Conservation (phyloP, 2,888 invertebrate genomes). For the Nyleta sp. region DNA sequence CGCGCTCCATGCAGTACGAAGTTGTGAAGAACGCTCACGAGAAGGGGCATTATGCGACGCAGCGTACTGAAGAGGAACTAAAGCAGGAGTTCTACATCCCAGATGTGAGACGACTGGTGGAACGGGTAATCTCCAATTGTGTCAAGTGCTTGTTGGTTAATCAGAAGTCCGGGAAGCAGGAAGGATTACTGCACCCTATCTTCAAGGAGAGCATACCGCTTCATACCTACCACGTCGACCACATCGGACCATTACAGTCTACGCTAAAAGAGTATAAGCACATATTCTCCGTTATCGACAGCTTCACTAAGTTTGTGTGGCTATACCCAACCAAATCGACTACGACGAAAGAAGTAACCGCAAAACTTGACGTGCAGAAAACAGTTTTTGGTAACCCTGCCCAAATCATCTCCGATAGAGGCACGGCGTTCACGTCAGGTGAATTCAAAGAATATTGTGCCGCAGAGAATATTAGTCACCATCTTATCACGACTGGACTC, state of each 20-base stretch:
- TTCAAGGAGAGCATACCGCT: constrained; percentile 1
- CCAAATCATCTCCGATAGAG: no score
- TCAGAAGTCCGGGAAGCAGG: background rate
- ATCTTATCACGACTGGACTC: no score
- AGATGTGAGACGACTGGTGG: background rate
- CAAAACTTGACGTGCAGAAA: no score
- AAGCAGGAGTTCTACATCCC: background rate
- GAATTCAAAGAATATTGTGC: no score
- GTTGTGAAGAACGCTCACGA: background rate
- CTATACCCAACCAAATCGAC: background rate
- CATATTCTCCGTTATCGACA: constrained; percentile 2
- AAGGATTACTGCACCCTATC: constrained; percentile 16
- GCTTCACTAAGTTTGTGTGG: background rate
- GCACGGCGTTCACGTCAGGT: no score
- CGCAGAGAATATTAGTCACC: no score
- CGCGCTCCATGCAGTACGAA: background rate
- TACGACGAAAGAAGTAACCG: background rate
- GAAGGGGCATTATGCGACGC: background rate
- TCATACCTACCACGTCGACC: constrained; percentile 24
- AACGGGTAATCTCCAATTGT: background rate
- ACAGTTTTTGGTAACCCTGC: no score
- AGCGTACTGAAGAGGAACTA: background rate
- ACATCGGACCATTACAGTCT: constrained; percentile 11
- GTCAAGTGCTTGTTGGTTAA: background rate
- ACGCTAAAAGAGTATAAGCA: constrained; percentile 12